A percentile compares a stretch with the other conserved stretches of the same genome.
These are phyloP conservation scores for Luperina nickerlii DNA, from an alignment of 2,888 invertebrate genomes.

Conservation along the genomic window DNA sequence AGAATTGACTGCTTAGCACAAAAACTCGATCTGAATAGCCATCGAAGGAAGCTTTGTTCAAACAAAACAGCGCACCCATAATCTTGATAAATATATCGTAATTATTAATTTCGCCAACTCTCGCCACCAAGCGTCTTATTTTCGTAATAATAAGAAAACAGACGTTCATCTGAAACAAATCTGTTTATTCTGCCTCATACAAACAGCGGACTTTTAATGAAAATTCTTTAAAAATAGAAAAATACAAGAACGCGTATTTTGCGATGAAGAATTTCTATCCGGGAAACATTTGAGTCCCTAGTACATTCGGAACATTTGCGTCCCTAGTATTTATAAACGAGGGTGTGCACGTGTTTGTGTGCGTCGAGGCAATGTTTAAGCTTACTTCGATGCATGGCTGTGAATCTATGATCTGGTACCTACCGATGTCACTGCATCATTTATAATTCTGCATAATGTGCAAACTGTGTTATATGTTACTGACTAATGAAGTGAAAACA, in stretches of 20 bases:
- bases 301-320: slow-evolving; percentile 9
- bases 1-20: neutral
- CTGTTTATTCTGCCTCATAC: slow-evolving; percentile 38
- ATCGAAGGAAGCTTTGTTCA: neutral
- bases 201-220: slow-evolving; percentile 47
- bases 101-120: slow-evolving; percentile 37
- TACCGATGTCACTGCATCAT: neutral
- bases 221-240: slow-evolving; percentile 44
- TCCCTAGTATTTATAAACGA: neutral
- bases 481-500: neutral
- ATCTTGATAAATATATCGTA: slow-evolving; percentile 26
- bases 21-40: neutral
- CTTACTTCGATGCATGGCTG: neutral
- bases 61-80: neutral
- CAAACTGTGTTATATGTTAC: neutral
- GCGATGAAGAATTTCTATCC: slow-evolving; percentile 14
- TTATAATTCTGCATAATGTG: neutral
- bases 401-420: neutral
- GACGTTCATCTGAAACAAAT: slow-evolving; percentile 39
- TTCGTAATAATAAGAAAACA: slow-evolving; percentile 42
- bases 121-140: slow-evolving; percentile 36
- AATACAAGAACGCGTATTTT: slow-evolving; percentile 19
- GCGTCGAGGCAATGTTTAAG: neutral
- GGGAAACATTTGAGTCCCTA: slow-evolving; percentile 3
- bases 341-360: neutral